These are phyloP conservation scores for Heterotis niloticus DNA, from an alignment of 2,113 vertebrate species.

Conservation along the genomic window DNA sequence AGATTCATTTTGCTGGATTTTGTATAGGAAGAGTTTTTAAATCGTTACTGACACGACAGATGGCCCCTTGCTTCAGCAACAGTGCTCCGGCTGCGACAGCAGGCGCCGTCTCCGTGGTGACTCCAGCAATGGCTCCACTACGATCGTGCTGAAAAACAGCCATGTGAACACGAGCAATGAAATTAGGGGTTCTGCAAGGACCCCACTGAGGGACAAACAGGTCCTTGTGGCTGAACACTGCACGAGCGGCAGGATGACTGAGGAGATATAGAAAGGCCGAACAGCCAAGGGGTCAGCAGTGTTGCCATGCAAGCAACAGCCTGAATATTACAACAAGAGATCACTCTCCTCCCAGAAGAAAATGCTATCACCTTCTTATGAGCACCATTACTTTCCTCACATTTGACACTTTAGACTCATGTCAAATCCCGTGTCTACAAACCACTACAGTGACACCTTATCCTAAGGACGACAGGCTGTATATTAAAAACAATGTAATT, in stretches of 20 bases:
- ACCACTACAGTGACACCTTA: too few relatives aligned
- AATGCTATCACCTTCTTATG: too few relatives aligned
- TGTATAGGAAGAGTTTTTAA: background rate
- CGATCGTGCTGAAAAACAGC: background rate
- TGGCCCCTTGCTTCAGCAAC: conserved; percentile 1
- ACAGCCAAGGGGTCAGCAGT: too few relatives aligned
- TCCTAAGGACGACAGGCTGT: too few relatives aligned
- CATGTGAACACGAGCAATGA: background rate
- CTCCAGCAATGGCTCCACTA: background rate
- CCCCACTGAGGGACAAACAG: background rate
- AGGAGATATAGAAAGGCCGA: background rate
- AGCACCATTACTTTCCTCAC: too few relatives aligned
- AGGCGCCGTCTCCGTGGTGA: background rate
- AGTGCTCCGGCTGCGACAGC: conserved; percentile 10
- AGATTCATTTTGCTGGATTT: too few relatives aligned
- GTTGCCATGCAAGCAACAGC: too few relatives aligned
- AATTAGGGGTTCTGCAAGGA: background rate
- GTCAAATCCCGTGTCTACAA: background rate
- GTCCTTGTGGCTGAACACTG: too few relatives aligned
- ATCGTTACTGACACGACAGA: conserved; percentile 18
- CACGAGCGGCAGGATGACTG: too few relatives aligned
- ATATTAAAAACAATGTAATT: too few relatives aligned
- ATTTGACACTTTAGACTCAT: background rate
- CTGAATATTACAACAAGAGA: too few relatives aligned
- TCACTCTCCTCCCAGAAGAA: too few relatives aligned